A percentile compares a stretch with the other conserved stretches of the same genome.
Conservation (phyloP, 2,113 vertebrate genomes). For the Cathartes aura region DNA sequence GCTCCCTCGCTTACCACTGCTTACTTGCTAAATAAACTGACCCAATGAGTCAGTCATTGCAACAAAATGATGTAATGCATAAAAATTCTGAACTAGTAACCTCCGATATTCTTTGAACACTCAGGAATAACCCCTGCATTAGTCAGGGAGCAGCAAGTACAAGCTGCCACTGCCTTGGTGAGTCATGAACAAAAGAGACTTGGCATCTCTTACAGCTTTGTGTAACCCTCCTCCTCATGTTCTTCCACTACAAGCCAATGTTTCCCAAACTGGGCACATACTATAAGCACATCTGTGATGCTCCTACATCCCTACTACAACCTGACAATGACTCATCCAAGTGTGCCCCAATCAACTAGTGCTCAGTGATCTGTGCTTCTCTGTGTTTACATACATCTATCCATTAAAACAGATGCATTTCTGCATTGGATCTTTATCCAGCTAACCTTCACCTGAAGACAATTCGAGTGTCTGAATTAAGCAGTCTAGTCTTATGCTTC, state of each 20-base stretch:
- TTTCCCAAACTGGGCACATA: neutral
- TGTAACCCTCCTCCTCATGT: constrained; percentile 30
- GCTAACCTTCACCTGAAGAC: neutral
- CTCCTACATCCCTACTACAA: neutral
- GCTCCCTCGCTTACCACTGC: constrained; percentile 31
- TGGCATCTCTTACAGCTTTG: constrained; percentile 19
- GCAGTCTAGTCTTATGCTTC: neutral
- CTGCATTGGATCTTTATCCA: neutral
- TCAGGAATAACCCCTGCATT: constrained; percentile 48
- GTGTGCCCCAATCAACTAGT: neutral
- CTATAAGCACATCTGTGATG: neutral
- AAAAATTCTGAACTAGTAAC: constrained; percentile 69
- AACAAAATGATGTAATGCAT: constrained; percentile 68
- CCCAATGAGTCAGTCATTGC: constrained; percentile 61
- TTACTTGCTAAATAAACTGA: constrained; percentile 73
- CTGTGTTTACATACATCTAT: neutral
- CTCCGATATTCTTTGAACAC: constrained; percentile 60
- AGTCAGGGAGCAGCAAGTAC: constrained; percentile 50
- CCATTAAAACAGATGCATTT: neutral
- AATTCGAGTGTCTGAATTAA: neutral
- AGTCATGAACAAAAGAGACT: constrained; percentile 31
- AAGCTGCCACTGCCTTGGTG: constrained; percentile 61
- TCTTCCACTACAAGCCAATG: constrained; percentile 8
- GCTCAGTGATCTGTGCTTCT: neutral
- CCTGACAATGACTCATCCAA: neutral